These are phyloP conservation scores for Paralvinella palmiformis DNA, from an alignment of 1,140 invertebrate species.

Conservation along the genomic window DNA sequence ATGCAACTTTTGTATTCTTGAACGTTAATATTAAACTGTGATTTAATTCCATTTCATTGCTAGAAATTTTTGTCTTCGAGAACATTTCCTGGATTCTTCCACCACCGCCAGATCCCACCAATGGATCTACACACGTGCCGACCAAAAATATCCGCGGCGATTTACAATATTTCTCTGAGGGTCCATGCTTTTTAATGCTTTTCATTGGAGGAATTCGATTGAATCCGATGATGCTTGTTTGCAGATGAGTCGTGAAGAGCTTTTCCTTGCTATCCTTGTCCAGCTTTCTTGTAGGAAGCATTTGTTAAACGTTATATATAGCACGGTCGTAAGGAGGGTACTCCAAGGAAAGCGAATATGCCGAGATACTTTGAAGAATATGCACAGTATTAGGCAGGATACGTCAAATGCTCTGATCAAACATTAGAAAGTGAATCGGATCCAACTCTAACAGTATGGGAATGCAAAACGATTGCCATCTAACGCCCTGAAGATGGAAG, in stretches of 20 bases:
- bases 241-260: background rate
- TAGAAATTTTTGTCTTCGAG: slow-evolving; percentile 3
- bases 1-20: background rate
- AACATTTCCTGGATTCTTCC: background rate
- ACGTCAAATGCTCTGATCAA: background rate
- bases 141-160: background rate
- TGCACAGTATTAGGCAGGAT: background rate
- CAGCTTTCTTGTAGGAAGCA: background rate
- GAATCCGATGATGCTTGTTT: background rate
- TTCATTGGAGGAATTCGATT: background rate
- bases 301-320: background rate
- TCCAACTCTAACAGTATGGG: background rate
- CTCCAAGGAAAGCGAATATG: too few relatives aligned
- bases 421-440: slow-evolving; percentile 4
- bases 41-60: slow-evolving; percentile 1
- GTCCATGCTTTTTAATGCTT: background rate
- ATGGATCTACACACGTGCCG: background rate
- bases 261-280: background rate
- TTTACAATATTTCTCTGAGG: background rate
- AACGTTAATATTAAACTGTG: slow-evolving; percentile 1
- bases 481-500: slow-evolving; percentile 4
- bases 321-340: too few relatives aligned
- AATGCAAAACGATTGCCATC: slow-evolving; percentile 4
- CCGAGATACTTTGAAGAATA: background rate
- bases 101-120: background rate